Conservation (phyloP, 2,113 vertebrate species). For the Bolborhynchus lineola region DNA sequence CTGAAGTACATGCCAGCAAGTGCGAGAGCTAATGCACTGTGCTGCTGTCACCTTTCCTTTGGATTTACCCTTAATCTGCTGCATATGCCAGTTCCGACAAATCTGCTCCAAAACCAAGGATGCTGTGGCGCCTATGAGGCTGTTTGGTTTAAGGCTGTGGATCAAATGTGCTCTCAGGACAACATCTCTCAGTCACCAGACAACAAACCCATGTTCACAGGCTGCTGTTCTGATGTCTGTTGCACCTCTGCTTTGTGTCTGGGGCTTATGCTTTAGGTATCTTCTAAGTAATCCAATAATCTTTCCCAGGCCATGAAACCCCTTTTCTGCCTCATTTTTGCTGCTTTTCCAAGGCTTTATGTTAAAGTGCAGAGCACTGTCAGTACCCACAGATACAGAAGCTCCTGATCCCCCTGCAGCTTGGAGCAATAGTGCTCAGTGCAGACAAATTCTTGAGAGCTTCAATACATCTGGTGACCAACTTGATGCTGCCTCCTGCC, state of each 20-base stretch:
- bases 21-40: background rate
- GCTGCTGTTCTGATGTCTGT: background rate
- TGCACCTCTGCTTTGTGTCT: background rate
- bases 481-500: background rate
- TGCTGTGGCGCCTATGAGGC: fast-evolving
- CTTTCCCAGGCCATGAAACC: background rate
- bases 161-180: background rate
- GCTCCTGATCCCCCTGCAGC: background rate
- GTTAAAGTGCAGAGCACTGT: background rate
- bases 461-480: background rate
- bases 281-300: background rate
- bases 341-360: background rate
- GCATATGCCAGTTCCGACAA: fast-evolving
- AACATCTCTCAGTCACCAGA: background rate
- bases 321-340: background rate
- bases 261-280: background rate
- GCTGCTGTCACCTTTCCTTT: background rate
- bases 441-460: background rate
- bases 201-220: fast-evolving
- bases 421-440: background rate
- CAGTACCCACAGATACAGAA: background rate
- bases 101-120: background rate
- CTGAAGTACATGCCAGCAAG: background rate
- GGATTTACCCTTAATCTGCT: background rate
- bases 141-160: background rate